Percentiles rank a stretch among this genome's conserved stretches.
phyloP scores from a whole-genome alignment of 1,140 invertebrate genomes.

The Drepana arcuata region DNA sequence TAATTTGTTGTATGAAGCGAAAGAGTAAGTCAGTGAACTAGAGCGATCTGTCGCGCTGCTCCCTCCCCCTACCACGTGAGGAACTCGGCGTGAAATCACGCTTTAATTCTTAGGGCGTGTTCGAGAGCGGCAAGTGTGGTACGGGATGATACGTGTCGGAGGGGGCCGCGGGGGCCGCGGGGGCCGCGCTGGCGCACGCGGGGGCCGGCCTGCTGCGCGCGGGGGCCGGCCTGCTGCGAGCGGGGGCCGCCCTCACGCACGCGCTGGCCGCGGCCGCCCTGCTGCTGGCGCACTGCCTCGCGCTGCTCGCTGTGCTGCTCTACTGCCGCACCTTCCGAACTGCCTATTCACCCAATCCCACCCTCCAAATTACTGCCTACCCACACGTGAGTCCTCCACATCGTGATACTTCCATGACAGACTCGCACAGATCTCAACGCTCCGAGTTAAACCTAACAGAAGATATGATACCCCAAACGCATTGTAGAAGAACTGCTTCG shows the following conservation, averaged over 20 bases:
- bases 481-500: too few species aligned
- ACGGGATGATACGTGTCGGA: slow-evolving; percentile 76
- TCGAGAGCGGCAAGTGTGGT: slow-evolving; percentile 88
- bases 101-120: slow-evolving; percentile 84
- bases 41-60: too few species aligned
- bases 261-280: slow-evolving; percentile 22
- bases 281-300: slow-evolving; percentile 14
- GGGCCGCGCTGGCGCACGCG: slow-evolving; percentile 31
- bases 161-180: too few species aligned
- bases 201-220: slow-evolving; percentile 21
- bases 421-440: too few species aligned
- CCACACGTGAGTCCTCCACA: too few species aligned
- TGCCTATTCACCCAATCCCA: slow-evolving; percentile 17
- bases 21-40: too few species aligned
- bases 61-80: too few species aligned
- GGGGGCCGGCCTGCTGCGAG: slow-evolving; percentile 19
- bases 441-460: too few species aligned
- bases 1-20: too few species aligned
- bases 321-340: slow-evolving; percentile 23
- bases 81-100: too few species aligned
- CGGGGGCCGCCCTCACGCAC: slow-evolving; percentile 20
- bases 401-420: too few species aligned
- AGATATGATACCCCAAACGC: too few species aligned
- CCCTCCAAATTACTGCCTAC: background rate
- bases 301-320: slow-evolving; percentile 23